Base-by-base conservation (phyloP, 2,113 vertebrate genomes). In the Myiopsitta monachus region DNA sequence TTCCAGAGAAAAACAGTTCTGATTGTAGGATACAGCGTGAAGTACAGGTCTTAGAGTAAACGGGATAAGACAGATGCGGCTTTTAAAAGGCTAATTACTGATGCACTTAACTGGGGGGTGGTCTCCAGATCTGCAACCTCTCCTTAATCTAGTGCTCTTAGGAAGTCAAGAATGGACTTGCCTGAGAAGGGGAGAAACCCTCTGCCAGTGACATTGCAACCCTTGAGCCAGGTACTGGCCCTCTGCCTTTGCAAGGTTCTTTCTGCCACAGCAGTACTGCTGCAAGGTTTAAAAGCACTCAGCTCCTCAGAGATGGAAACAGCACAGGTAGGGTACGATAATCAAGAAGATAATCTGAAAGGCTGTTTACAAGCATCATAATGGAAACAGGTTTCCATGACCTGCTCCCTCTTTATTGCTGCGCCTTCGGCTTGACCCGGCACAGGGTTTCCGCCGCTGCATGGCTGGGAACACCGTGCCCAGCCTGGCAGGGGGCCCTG, bases 321-420 rank as follows among this genome's bases (percentile, higher is more conserved):
- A 81, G 69, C 52, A 6, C 62, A 87, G 72, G 62, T 44, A 78
- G 77, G 69, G 70, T 36, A n/a, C 0, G 62, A 91, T 84, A 87
- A 95, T 92, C 94, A 43, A 21, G 74, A 47, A 84, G 89, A 95
- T 94, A 87, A 96, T 94, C 92, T 76, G 36, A 38, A 76, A 64
- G 47, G 78, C 62, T 94, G 47, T 87, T 96, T 96, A 68, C 64
- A 73, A 75, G 59, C 46, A 81, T 26, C 73, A 51, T 84, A 84
- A 75, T 91, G 78, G 87, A 90, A 94, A 68, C 51, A 83, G 88
- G 66, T 90, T 96, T 95, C 86, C 80, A 51, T 87, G 68, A 78
- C 86, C 74, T 57, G 39, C 73, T 88, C 73, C 68, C 80, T 69
- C 66, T 91, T 76, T 91, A 91, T 7, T 79, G 36, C 76, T 18